A percentile compares a stretch with the other conserved stretches of the same genome.
Evolutionary conservation across 2,797 vertebrate species (phyloP).

Genomic region (Phaenicophaeus curvirostris): DNA sequence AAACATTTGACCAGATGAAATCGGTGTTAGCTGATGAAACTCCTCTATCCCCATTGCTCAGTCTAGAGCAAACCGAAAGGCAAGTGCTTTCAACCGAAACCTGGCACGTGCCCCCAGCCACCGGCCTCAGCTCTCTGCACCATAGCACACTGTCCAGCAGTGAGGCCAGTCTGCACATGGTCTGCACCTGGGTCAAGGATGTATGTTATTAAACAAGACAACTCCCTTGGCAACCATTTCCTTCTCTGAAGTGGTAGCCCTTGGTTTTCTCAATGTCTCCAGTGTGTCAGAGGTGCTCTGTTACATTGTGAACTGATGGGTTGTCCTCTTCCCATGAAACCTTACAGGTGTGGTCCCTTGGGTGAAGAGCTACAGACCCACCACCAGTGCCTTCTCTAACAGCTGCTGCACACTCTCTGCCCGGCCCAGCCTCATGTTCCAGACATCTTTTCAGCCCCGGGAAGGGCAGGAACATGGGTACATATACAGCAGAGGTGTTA

Average conservation of each 20-base stretch:
- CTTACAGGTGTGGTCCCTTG: background rate
- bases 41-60: background rate
- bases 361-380: background rate
- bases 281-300: background rate
- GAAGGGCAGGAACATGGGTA: background rate
- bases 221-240: background rate
- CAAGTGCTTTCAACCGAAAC: constrained; percentile 7
- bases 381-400: background rate
- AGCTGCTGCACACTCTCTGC: background rate
- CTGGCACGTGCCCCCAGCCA: background rate
- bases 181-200: background rate
- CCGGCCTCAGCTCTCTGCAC: background rate
- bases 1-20: background rate
- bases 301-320: background rate
- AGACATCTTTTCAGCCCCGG: background rate
- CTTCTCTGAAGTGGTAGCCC: background rate
- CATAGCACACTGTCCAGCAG: background rate
- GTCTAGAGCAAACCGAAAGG: constrained; percentile 38
- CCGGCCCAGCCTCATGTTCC: background rate
- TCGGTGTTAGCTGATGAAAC: background rate
- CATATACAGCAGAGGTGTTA: background rate
- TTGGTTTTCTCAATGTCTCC: background rate
- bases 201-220: background rate
- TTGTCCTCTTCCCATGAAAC: background rate
- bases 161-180: background rate